phyloP scores from a whole-genome alignment of 2,888 invertebrate species.

The Drosophila infuscata region DNA sequence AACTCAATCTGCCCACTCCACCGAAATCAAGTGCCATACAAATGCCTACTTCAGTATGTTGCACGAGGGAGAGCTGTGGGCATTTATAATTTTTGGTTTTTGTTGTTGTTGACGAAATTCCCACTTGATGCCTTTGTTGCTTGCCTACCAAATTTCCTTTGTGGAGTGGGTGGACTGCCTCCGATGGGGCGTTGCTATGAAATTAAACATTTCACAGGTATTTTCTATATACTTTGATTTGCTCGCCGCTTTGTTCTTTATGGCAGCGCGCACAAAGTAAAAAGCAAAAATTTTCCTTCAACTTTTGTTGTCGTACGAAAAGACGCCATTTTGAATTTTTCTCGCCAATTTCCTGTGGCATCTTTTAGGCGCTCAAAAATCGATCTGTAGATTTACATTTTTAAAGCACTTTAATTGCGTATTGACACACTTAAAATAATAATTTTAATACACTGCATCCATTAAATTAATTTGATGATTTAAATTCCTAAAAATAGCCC shows the following conservation, averaged over 20 bases:
- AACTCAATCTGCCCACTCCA: conserved; percentile 17
- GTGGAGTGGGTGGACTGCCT: conserved; percentile 59
- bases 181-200: conserved; percentile 84
- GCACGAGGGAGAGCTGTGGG: conserved; percentile 9
- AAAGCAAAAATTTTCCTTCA: conserved; percentile 2
- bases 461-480: not conserved
- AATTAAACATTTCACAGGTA: conserved; percentile 82
- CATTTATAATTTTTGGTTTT: conserved; percentile 7
- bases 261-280: conserved; percentile 14
- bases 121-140: conserved; percentile 45
- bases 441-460: not conserved
- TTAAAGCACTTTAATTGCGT: not conserved
- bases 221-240: conserved; percentile 76
- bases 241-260: conserved; percentile 65
- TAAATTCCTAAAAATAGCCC: not conserved
- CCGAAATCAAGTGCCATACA: conserved; percentile 6
- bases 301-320: conserved; percentile 32
- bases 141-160: conserved; percentile 23
- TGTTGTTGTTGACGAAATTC: conserved; percentile 34
- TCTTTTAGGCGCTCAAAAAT: conserved; percentile 43
- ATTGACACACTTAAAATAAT: not conserved
- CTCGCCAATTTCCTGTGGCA: conserved; percentile 34
- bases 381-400: not conserved
- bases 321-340: conserved; percentile 66
- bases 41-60: conserved; percentile 17